These are phyloP conservation scores for Cinara cedri DNA, from an alignment of 2,888 invertebrate species.

Conservation along the genomic window DNA sequence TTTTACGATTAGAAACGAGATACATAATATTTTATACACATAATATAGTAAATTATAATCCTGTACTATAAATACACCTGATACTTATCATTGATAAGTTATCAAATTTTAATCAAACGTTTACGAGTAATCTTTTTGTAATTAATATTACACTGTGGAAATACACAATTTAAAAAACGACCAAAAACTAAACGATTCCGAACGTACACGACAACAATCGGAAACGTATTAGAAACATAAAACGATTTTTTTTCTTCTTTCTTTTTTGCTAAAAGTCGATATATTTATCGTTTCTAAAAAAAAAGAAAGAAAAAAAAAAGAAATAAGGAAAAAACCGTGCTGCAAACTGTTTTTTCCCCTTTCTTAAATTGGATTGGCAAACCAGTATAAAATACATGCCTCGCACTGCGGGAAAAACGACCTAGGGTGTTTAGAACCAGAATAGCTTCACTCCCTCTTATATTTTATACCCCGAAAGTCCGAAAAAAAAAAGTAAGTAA, in stretches of 20 bases:
- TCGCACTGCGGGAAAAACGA: neutral
- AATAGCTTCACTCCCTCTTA: constrained; percentile 20
- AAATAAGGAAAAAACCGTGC: constrained; percentile 15
- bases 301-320: neutral
- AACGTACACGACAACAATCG: neutral
- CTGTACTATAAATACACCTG: too few relatives aligned
- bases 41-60: too few relatives aligned
- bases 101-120: too few relatives aligned
- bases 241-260: neutral
- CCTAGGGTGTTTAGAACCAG: constrained; percentile 43
- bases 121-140: too few relatives aligned
- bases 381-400: constrained; percentile 35
- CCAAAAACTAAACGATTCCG: neutral
- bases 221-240: constrained; percentile 17
- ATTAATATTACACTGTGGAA: too few relatives aligned
- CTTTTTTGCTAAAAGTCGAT: constrained; percentile 7
- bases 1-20: too few relatives aligned
- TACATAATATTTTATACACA: too few relatives aligned
- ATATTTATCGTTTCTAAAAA: constrained; percentile 40
- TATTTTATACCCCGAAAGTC: constrained; percentile 22
- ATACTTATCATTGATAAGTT: too few relatives aligned
- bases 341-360: constrained; percentile 41
- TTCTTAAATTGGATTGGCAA: constrained; percentile 53
- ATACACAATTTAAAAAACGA: neutral
- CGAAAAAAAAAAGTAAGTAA: constrained; percentile 47